Evolutionary conservation across 2,888 invertebrate genomes (phyloP).

Genomic region (Platynereis dumerilii): DNA sequence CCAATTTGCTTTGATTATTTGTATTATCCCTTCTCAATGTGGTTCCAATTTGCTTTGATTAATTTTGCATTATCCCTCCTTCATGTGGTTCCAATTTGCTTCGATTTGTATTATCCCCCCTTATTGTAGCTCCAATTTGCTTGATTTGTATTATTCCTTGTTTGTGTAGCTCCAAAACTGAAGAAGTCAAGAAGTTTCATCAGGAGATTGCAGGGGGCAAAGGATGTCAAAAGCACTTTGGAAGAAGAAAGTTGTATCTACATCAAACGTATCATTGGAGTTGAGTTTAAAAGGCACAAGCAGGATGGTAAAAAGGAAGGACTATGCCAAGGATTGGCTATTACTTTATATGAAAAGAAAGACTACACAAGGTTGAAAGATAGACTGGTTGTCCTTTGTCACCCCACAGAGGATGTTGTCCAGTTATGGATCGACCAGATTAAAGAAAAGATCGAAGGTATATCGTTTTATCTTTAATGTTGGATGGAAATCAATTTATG

Average conservation of each 20-base stretch:
- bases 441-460: slow-evolving; percentile 13
- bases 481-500: no score
- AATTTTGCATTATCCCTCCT: no score
- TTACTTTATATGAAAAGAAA: slow-evolving; percentile 22
- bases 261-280: not conserved
- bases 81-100: no score
- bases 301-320: slow-evolving; percentile 2
- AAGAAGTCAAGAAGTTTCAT: slow-evolving; percentile 6
- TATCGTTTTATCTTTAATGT: no score
- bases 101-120: no score
- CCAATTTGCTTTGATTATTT: no score
- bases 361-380: slow-evolving; percentile 23
- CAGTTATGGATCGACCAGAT: slow-evolving; percentile 23
- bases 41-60: no score
- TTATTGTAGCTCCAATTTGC: no score
- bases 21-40: no score
- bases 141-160: no score
- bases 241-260: not conserved
- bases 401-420: slow-evolving; percentile 30
- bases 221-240: not conserved
- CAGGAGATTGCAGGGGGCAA: not conserved
- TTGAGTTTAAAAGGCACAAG: not conserved
- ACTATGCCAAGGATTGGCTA: slow-evolving; percentile 19
- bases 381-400: slow-evolving; percentile 16
- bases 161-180: slow-evolving; percentile 6